Conservation (phyloP, 2,888 invertebrate genomes). For the Coenonympha glycerion region DNA sequence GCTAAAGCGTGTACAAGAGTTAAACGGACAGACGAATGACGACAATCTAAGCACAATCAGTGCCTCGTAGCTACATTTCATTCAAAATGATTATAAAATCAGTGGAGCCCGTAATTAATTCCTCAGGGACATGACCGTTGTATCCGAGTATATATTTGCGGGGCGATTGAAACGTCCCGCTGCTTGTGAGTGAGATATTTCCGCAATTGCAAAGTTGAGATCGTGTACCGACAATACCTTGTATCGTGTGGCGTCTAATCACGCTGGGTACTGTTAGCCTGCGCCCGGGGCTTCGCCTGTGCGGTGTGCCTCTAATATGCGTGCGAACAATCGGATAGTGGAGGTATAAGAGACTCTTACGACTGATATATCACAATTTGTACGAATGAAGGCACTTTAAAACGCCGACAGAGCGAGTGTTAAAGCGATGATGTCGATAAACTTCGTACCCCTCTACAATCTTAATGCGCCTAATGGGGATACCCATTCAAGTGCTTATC, state of each 20-base stretch:
- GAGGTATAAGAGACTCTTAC: slow-evolving; percentile 29
- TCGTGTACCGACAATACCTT: slow-evolving; percentile 73
- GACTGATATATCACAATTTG: slow-evolving; percentile 10
- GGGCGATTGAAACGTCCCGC: slow-evolving; percentile 72
- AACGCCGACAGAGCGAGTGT: background rate
- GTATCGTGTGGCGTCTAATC: slow-evolving; percentile 75
- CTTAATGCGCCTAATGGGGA: background rate
- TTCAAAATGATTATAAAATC: slow-evolving; percentile 24
- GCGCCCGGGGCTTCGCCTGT: slow-evolving; percentile 51
- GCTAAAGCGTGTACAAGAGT: background rate
- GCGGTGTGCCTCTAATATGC: slow-evolving; percentile 60
- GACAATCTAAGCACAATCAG: slow-evolving; percentile 13
- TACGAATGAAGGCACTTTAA: background rate
- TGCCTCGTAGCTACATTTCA: slow-evolving; percentile 15
- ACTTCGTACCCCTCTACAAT: background rate
- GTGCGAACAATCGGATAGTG: slow-evolving; percentile 72
- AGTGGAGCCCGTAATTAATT: slow-evolving; percentile 29
- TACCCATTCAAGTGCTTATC: background rate
- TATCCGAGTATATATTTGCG: slow-evolving; percentile 54
- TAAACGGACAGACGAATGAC: background rate
- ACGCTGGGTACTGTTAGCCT: slow-evolving; percentile 69
- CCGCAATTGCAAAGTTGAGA: slow-evolving; percentile 73
- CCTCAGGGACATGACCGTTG: slow-evolving; percentile 32
- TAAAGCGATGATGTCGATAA: background rate
- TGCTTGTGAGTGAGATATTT: slow-evolving; percentile 70